These are phyloP conservation scores for Python bivittatus DNA, from an alignment of 2,113 vertebrate genomes.

Conservation along the genomic window DNA sequence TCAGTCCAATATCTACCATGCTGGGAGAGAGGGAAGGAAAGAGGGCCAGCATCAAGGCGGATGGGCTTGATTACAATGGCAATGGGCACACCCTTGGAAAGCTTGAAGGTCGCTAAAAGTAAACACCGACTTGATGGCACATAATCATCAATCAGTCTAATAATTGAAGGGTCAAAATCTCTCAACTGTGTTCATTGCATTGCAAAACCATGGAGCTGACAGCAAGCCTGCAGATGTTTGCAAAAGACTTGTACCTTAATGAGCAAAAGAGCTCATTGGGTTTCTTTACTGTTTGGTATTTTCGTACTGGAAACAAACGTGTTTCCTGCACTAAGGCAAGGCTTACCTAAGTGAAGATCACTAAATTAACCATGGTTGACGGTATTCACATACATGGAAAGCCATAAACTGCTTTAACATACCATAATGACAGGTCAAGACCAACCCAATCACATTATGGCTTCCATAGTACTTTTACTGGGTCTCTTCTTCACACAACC, in stretches of 20 bases:
- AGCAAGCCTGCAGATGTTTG: not conserved
- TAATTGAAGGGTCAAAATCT: not conserved
- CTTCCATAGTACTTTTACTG: not conserved
- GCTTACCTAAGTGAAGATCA: not conserved
- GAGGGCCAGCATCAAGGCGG: not conserved
- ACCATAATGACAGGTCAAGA: not conserved
- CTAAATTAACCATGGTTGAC: not conserved
- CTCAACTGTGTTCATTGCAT: not conserved
- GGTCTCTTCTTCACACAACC: not conserved
- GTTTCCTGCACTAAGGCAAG: not conserved
- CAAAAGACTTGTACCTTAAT: not conserved
- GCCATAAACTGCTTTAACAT: not conserved
- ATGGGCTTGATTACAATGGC: not conserved
- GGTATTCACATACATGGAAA: not conserved
- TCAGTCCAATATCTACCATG: not conserved
- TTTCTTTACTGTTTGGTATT: not conserved
- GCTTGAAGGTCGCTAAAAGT: not conserved
- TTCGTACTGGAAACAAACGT: not conserved
- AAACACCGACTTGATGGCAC: not conserved
- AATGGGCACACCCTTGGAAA: not conserved
- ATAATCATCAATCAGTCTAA: not conserved
- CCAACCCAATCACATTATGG: not conserved
- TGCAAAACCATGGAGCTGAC: not conserved
- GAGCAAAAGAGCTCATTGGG: not conserved
- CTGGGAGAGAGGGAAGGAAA: not conserved